A percentile compares a stretch with the other conserved stretches of the same genome.
Conservation (phyloP, 2,113 vertebrate genomes). For the Daboia siamensis region DNA sequence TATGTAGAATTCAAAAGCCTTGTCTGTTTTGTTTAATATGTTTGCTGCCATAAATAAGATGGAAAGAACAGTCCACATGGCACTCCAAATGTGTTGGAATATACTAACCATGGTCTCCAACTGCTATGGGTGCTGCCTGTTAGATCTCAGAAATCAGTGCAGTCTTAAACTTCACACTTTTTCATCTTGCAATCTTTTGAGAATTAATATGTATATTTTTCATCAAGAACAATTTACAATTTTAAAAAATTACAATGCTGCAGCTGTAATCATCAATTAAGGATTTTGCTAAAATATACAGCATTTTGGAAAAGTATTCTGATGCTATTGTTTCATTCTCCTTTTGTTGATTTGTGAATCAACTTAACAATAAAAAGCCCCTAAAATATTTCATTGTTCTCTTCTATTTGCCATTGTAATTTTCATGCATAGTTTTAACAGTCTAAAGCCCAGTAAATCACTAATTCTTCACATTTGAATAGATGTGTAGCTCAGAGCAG, state of each 20-base stretch:
- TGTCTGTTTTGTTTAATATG: background rate
- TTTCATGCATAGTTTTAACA: background rate
- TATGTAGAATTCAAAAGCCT: background rate
- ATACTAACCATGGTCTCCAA: background rate
- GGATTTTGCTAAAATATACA: background rate
- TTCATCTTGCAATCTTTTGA: background rate
- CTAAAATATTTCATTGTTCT: background rate
- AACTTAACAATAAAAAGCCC: background rate
- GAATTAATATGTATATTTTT: background rate
- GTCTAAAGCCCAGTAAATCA: background rate
- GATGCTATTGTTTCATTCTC: background rate
- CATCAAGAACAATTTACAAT: background rate
- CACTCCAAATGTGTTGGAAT: conserved; percentile 14
- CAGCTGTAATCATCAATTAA: conserved; percentile 10
- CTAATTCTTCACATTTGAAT: conserved; percentile 14
- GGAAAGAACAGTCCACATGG: conserved; percentile 3
- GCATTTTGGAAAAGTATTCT: background rate
- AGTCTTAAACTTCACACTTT: background rate
- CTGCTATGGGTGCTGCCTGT: background rate
- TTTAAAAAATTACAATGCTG: background rate
- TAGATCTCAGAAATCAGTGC: conserved; percentile 15
- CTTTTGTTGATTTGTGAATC: background rate
- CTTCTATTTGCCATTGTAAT: background rate
- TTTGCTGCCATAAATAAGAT: background rate
- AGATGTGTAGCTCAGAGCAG: conserved; percentile 44